Conservation (phyloP, 1,140 invertebrate genomes). For the Elysia chlorotica region DNA sequence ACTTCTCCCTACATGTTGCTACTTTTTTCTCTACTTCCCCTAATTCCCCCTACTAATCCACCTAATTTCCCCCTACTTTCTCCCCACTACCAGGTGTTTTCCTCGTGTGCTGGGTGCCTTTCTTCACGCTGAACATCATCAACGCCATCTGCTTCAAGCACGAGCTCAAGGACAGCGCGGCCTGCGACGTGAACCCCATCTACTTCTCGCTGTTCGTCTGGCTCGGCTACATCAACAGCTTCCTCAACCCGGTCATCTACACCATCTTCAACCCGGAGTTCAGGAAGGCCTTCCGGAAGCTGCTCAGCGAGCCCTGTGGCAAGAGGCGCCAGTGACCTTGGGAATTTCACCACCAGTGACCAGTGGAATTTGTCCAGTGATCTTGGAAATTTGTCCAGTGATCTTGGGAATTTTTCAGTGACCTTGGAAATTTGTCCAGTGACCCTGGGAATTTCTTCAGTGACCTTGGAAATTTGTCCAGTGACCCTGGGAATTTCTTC, state of each 20-base stretch:
- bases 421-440: too few species aligned
- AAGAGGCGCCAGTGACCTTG: too few species aligned
- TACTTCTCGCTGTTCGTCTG: constrained; percentile 86
- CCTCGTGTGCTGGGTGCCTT: constrained; percentile 97
- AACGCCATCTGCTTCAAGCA: constrained; percentile 86
- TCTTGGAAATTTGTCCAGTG: too few species aligned
- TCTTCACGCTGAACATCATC: constrained; percentile 95
- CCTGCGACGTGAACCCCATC: constrained; percentile 52
- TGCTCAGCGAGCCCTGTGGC: constrained; percentile 68
- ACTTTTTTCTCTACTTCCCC: too few species aligned
- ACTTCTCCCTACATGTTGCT: too few species aligned
- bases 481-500: too few species aligned
- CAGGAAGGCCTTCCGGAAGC: constrained; percentile 96
- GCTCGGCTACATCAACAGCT: constrained; percentile 98
- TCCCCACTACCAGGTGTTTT: constrained; percentile 78
- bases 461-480: too few species aligned
- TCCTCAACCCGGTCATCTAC: constrained; percentile 96
- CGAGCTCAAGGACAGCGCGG: constrained; percentile 40
- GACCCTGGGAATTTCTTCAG: too few species aligned
- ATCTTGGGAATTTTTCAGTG: too few species aligned
- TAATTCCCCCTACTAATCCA: too few species aligned
- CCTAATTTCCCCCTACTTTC: constrained; percentile 6
- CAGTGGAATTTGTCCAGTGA: too few species aligned
- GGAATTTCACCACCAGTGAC: too few species aligned
- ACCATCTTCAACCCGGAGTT: constrained; percentile 99